Base-by-base conservation (phyloP, 2,113 vertebrate species). In the Alexandromys fortis region DNA sequence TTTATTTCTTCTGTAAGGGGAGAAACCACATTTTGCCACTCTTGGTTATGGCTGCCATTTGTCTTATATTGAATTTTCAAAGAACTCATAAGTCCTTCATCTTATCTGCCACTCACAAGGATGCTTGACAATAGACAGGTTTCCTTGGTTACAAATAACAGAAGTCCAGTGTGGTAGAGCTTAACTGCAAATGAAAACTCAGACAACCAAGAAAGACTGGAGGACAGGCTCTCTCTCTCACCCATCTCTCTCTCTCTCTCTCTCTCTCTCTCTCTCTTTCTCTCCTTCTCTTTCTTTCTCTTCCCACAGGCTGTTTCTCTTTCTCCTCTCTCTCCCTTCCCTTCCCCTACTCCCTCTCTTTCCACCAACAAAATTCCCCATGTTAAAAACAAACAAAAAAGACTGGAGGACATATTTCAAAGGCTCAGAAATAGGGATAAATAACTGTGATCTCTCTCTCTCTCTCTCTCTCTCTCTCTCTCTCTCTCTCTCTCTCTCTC, bases 141-240 rank as follows among this genome's bases (percentile, higher is more conserved):
- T 52, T 22, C 12, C 63, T 86, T 73, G 70, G 42, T 87, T 93
- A 28, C 35, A 94, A 87, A 58, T 58, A 73, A 93, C 33, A n/a
- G 76, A 77, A 94, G n/a, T n/a, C 42, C 75, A 83, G 9, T 4
- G 35, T 83, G 49, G 33, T 70, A 7, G 19, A 86, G 24, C 21
- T 85, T 47, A 67, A 72, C 11, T 42, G 75, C 72, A 72, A 76
- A 5, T 65, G 30, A 58, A 88, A 90, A 67, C 35, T 58, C n/a
- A 5, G 24, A 87, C 35, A 95, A 63, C 33, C 70, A 75, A 70
- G 72, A 91, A 88, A 68, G 70, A 85, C 42, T 90, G n/a, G 11
- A 92, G 55, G 35, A 28, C 33, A 77, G 28, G 55, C 16, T 58
- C 55, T 58, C 16, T 58, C 17, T 19, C 55, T 17, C 55, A 58